A percentile compares a stretch with the other conserved stretches of the same genome.
These are phyloP conservation scores for Catharus minimus DNA, from an alignment of 2,113 vertebrate genomes.

Conservation along the genomic window DNA sequence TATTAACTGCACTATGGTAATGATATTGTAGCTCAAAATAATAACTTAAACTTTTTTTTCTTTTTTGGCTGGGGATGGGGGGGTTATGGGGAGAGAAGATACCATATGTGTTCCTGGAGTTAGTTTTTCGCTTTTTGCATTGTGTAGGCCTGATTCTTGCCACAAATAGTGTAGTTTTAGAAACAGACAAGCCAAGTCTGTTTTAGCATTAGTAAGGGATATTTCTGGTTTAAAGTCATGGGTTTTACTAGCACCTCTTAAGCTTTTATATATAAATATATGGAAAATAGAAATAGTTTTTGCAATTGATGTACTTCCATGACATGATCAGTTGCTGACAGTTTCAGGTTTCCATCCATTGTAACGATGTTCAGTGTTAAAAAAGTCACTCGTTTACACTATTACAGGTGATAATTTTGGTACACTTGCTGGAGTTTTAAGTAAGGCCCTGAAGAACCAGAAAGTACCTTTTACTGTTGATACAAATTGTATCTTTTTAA, in stretches of 20 bases:
- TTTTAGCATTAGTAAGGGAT: constrained; percentile 95
- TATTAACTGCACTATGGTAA: constrained; percentile 79
- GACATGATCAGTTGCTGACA: neutral
- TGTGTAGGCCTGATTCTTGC: constrained; percentile 74
- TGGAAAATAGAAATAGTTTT: constrained; percentile 32
- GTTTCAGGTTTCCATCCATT: constrained; percentile 26
- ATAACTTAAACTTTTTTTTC: constrained; percentile 66
- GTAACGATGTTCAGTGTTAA: constrained; percentile 6
- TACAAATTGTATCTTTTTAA: constrained; percentile 99
- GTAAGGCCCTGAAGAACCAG: constrained; percentile 84
- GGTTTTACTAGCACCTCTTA: constrained; percentile 68
- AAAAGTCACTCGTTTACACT: constrained; percentile 28
- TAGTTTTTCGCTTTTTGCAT: constrained; percentile 66
- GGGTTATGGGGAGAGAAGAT: constrained; percentile 51
- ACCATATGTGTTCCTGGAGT: constrained; percentile 66
- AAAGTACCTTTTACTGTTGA: constrained; percentile 93
- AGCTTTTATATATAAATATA: neutral
- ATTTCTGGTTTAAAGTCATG: constrained; percentile 83
- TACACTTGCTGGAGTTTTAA: constrained; percentile 70
- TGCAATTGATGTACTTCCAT: neutral
- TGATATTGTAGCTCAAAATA: constrained; percentile 66
- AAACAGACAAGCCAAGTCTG: constrained; percentile 83
- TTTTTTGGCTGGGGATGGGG: neutral
- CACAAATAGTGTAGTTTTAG: constrained; percentile 83
- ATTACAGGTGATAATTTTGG: constrained; percentile 25